A percentile compares a stretch with the other conserved stretches of the same genome.
Evolutionary conservation across 2,113 vertebrate genomes (phyloP).

Genomic region (Coturnix japonica): DNA sequence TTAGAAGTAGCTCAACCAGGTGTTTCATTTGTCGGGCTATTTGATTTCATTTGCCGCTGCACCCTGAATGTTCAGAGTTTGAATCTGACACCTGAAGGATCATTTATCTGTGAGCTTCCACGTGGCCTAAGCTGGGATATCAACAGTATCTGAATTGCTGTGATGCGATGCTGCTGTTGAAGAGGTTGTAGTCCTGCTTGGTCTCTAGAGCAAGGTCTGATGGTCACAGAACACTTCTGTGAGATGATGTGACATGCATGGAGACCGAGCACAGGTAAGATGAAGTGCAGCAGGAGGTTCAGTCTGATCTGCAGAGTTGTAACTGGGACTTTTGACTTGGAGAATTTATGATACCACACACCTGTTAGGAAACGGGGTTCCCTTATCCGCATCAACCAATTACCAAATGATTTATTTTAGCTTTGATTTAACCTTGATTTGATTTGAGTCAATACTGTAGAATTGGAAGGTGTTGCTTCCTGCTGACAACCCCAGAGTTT

Average conservation of each 20-base stretch:
- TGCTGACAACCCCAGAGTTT: not conserved
- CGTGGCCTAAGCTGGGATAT: not conserved
- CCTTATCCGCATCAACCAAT: not conserved
- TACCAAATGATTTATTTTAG: not conserved
- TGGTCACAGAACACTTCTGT: not conserved
- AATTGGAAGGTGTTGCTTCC: not conserved
- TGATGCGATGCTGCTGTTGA: not conserved
- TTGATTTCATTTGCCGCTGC: not conserved
- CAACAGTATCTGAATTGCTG: not conserved
- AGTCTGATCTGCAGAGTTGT: not conserved
- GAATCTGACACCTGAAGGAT: not conserved
- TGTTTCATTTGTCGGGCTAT: not conserved
- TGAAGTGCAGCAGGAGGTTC: not conserved
- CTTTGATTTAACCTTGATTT: not conserved
- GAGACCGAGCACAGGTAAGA: not conserved
- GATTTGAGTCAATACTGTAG: not conserved
- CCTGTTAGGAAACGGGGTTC: not conserved
- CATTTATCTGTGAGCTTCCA: not conserved
- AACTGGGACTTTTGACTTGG: not conserved
- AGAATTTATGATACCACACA: not conserved
- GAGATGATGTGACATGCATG: not conserved
- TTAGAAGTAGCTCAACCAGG: not conserved
- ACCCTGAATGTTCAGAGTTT: not conserved
- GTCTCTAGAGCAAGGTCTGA: not conserved
- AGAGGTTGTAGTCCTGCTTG: not conserved